These are phyloP conservation scores for Neodiprion pinetum DNA, from an alignment of 1,140 invertebrate genomes.

Conservation along the genomic window DNA sequence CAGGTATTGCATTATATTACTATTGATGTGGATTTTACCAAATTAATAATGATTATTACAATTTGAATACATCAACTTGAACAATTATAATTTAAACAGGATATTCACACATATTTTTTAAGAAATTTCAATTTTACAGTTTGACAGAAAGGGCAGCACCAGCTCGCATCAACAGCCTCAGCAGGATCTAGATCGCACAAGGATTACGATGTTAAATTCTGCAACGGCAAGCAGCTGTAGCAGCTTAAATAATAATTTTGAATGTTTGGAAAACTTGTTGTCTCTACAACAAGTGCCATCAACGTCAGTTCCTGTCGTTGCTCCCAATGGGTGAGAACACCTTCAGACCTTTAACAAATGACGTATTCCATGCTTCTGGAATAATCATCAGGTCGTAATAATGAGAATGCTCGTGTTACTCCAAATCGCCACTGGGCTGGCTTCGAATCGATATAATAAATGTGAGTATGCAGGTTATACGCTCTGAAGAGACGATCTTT, in stretches of 20 bases:
- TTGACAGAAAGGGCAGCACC: conserved; percentile 40
- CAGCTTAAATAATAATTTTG: conserved; percentile 57
- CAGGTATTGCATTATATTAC: conserved; percentile 51
- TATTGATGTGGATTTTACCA: not conserved
- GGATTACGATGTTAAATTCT: conserved; percentile 52
- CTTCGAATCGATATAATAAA: not conserved
- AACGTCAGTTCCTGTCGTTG: conserved; percentile 46
- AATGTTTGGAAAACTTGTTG: conserved; percentile 32
- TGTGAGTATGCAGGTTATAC: not conserved
- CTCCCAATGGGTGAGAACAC: conserved; percentile 54
- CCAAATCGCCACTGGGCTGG: conserved; percentile 9
- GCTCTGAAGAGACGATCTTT: not conserved
- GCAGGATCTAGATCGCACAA: conserved; percentile 47
- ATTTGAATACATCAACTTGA: not conserved
- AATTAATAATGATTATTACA: conserved; percentile 8
- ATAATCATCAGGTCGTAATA: not conserved
- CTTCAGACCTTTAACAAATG: not conserved
- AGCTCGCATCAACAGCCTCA: conserved; percentile 33
- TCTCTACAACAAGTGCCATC: conserved; percentile 40
- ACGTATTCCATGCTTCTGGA: not conserved
- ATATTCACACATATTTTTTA: not conserved
- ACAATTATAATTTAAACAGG: not conserved
- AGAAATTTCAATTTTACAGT: conserved; percentile 34
- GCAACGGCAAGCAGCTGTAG: conserved; percentile 46
- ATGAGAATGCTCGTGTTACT: conserved; percentile 22